phyloP scores from a whole-genome alignment of 2,113 vertebrate species.

The Chlamydotis undulata region DNA sequence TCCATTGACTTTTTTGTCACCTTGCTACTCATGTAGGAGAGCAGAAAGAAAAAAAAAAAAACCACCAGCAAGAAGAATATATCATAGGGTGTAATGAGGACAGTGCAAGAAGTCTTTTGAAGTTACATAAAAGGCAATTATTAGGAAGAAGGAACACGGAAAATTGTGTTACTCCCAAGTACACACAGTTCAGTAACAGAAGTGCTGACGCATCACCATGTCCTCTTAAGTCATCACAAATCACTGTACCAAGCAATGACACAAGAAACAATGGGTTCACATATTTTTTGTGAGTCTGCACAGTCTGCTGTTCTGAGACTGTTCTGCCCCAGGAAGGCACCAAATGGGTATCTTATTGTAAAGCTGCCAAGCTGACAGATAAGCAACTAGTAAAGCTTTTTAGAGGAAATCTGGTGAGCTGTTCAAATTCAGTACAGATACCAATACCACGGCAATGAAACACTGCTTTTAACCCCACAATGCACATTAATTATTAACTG shows the following conservation, averaged over 20 bases:
- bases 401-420: neutral
- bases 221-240: neutral
- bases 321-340: neutral
- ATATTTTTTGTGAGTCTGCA: neutral
- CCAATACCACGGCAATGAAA: neutral
- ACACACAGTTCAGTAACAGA: neutral
- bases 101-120: neutral
- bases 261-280: neutral
- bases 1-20: neutral
- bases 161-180: neutral
- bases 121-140: neutral
- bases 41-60: neutral
- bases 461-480: neutral
- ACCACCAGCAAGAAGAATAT: neutral
- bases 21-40: neutral
- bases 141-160: neutral
- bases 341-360: accelerated
- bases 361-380: neutral
- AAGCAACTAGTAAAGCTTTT: neutral
- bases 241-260: neutral
- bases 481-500: neutral
- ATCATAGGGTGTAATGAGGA: neutral
- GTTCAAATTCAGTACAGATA: neutral
- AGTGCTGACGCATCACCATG: neutral
- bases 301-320: neutral